phyloP scores from a whole-genome alignment of 2,113 vertebrate species.

The Cyanocitta stelleri region DNA sequence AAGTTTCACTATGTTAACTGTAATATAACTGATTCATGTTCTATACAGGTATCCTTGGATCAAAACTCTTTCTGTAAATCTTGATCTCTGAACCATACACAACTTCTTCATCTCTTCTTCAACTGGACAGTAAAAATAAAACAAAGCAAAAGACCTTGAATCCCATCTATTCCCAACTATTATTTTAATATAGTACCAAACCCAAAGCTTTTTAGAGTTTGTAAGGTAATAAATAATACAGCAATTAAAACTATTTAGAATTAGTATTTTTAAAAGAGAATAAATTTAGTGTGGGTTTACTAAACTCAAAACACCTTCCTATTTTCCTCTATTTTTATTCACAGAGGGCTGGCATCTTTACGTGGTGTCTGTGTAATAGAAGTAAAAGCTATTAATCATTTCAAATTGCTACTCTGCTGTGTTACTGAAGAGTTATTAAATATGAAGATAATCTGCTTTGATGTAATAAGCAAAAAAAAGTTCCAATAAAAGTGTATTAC shows the following conservation, averaged over 20 bases:
- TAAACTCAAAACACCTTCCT: neutral
- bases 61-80: neutral
- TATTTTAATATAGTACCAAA: neutral
- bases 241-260: neutral
- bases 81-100: neutral
- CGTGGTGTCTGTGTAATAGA: neutral
- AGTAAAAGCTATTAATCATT: neutral
- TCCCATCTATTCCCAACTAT: neutral
- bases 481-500: conserved; percentile 71
- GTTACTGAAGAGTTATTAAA: neutral
- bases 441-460: neutral
- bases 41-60: neutral
- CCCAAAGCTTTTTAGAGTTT: neutral
- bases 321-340: neutral
- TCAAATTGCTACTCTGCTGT: neutral
- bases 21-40: neutral
- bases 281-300: neutral
- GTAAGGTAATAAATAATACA: neutral
- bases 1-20: neutral
- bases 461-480: conserved; percentile 9
- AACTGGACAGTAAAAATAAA: neutral
- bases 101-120: neutral
- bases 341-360: neutral
- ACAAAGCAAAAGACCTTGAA: neutral
- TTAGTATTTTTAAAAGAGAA: neutral